A percentile compares a stretch with the other conserved stretches of the same genome.
phyloP scores from a whole-genome alignment of 2,797 vertebrate species.

The Platalea minor region DNA sequence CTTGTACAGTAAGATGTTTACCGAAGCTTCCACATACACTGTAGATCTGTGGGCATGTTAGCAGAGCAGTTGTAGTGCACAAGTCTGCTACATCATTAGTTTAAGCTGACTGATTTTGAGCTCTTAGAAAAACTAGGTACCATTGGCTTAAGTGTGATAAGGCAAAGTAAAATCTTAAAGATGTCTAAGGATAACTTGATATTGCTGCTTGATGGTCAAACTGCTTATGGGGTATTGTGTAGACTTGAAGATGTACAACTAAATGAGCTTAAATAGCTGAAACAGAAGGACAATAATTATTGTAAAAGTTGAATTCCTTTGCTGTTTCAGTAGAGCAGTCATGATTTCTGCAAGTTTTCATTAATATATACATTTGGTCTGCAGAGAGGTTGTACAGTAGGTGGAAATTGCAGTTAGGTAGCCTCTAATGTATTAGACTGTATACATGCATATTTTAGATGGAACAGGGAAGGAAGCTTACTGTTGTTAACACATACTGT shows the following conservation, averaged over 20 bases:
- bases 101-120: not conserved
- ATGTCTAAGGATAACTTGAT: not conserved
- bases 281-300: not conserved
- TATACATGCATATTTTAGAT: not conserved
- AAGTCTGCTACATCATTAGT: not conserved
- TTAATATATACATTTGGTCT: not conserved
- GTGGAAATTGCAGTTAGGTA: not conserved
- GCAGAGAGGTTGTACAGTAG: not conserved
- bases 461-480: not conserved
- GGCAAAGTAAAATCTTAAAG: not conserved
- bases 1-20: not conserved
- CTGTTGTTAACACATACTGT: not conserved
- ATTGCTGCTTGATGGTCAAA: not conserved
- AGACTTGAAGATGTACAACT: not conserved
- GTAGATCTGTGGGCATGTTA: not conserved
- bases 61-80: not conserved
- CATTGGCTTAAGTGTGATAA: not conserved
- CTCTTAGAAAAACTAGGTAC: not conserved
- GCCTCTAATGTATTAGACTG: not conserved
- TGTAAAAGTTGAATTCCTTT: not conserved
- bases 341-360: not conserved
- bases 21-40: not conserved
- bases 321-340: not conserved
- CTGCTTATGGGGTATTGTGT: not conserved
- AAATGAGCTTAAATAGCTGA: not conserved